Evolutionary conservation across 2,113 vertebrate genomes (phyloP).

Genomic region (Limanda limanda): DNA sequence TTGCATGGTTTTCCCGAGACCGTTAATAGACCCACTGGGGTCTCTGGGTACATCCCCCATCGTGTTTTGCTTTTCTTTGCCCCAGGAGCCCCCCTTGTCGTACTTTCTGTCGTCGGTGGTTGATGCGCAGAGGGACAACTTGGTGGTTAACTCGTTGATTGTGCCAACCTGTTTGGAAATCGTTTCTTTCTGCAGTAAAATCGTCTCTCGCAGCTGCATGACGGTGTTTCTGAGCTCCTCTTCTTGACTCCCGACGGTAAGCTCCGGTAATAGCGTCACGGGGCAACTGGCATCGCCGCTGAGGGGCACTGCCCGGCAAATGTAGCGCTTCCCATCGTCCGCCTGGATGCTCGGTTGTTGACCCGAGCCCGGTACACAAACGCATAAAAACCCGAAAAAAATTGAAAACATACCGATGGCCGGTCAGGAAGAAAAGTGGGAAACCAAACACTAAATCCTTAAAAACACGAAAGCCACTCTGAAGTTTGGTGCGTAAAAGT

Average conservation of each 20-base stretch:
- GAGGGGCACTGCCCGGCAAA: constrained; percentile 90
- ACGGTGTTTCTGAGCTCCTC: constrained; percentile 91
- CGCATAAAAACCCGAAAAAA: constrained; percentile 74
- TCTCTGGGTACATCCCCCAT: constrained; percentile 97
- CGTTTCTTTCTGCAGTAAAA: constrained; percentile 94
- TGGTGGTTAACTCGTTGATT: constrained; percentile 93
- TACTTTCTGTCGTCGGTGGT: constrained; percentile 78
- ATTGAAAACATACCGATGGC: constrained; percentile 75
- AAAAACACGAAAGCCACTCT: not conserved
- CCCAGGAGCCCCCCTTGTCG: constrained; percentile 77
- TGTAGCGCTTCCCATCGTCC: constrained; percentile 87
- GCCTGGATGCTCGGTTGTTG: constrained; percentile 66
- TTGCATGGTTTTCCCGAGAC: constrained; percentile 94
- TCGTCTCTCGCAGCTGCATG: constrained; percentile 93
- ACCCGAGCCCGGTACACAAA: constrained; percentile 71
- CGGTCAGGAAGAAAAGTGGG: not conserved
- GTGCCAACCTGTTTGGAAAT: constrained; percentile 91
- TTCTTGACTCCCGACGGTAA: constrained; percentile 84
- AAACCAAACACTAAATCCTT: not conserved
- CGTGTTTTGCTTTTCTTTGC: constrained; percentile 88
- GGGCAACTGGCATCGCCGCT: constrained; percentile 85
- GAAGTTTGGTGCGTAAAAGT: constrained; percentile 56
- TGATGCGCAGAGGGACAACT: constrained; percentile 90
- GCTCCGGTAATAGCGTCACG: constrained; percentile 83
- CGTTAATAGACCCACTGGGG: constrained; percentile 90